Conservation (phyloP, 2,888 invertebrate species). For the Aradus depressus region DNA sequence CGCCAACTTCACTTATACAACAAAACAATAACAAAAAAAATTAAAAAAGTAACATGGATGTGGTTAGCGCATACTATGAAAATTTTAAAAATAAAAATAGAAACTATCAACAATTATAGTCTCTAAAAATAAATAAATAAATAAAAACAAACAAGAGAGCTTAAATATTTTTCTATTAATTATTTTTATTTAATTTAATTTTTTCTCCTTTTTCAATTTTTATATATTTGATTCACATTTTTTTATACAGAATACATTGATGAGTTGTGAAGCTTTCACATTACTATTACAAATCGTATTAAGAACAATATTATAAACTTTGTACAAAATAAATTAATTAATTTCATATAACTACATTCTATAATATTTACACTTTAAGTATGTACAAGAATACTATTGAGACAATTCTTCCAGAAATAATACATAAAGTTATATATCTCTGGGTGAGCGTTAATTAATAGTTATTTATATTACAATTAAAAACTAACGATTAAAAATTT, state of each 20-base stretch:
- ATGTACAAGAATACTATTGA: slow-evolving; percentile 25
- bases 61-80: no score
- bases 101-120: no score
- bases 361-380: slow-evolving; percentile 21
- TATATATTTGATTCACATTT: neutral
- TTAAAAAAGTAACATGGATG: no score
- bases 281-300: slow-evolving; percentile 11
- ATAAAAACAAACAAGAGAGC: no score
- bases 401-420: slow-evolving; percentile 21
- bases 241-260: neutral
- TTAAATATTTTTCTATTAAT: no score
- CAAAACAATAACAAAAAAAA: no score
- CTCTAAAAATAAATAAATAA: no score
- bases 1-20: no score
- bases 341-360: slow-evolving; percentile 9
- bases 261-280: slow-evolving; percentile 14
- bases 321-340: slow-evolving; percentile 19
- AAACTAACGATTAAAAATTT: no score
- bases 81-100: no score
- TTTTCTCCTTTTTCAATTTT: no score
- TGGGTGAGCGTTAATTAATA: slow-evolving; percentile 20
- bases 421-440: slow-evolving; percentile 19
- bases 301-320: slow-evolving; percentile 14
- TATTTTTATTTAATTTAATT: no score
- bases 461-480: slow-evolving; percentile 8